phyloP scores from a whole-genome alignment of 23 tunicate species.

The Styela clava region DNA sequence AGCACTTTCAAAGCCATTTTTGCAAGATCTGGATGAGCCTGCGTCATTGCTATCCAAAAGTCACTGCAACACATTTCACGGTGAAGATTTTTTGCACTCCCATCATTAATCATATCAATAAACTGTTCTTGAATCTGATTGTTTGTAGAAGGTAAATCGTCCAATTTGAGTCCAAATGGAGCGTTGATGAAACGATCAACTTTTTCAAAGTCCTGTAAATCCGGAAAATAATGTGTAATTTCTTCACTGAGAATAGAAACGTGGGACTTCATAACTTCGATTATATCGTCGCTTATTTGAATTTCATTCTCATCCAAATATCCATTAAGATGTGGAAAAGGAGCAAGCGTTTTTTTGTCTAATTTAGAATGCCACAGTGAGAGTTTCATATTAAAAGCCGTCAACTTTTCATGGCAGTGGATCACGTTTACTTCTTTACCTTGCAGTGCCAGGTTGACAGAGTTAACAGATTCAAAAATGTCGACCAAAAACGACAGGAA shows the following conservation, averaged over 20 bases:
- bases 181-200: neutral
- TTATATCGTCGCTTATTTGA: too few relatives aligned
- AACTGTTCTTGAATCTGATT: too few relatives aligned
- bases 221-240: slow-evolving; percentile 33
- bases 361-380: neutral
- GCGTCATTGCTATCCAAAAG: too few relatives aligned
- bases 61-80: too few relatives aligned
- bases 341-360: slow-evolving; percentile 3
- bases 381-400: too few relatives aligned
- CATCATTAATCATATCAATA: slow-evolving; percentile 14
- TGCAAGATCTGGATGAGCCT: slow-evolving; percentile 36
- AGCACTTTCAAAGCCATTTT: slow-evolving; percentile 48
- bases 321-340: slow-evolving; percentile 11
- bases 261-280: slow-evolving; percentile 31
- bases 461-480: too few relatives aligned
- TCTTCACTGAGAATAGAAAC: slow-evolving; percentile 54
- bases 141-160: neutral
- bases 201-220: slow-evolving; percentile 41
- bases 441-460: too few relatives aligned
- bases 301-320: too few relatives aligned
- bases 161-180: neutral
- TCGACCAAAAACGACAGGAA: too few relatives aligned
- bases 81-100: slow-evolving; percentile 38
- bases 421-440: too few relatives aligned
- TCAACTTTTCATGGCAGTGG: too few relatives aligned